Evolutionary conservation across 2,113 vertebrate genomes (phyloP), one percentile per base, ranked within the genome.

Genomic region (Chaetops frenatus): DNA sequence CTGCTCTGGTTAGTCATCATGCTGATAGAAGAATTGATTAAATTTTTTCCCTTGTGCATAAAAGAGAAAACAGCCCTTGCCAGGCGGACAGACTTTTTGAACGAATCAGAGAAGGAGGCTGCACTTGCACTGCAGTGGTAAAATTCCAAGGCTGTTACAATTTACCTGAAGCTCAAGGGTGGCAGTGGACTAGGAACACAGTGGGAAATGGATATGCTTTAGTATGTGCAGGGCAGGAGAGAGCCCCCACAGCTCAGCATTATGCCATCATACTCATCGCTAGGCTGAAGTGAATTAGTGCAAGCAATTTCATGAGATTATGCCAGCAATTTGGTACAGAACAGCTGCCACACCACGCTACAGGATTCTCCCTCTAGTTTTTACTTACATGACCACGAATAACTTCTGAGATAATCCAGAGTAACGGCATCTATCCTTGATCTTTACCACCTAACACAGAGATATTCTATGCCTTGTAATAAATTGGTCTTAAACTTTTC

Each of bases 221-320:
- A 23, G 61, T 29, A 8, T 0, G 15, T 50, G 36, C 51, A 74
- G 64, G 71, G 88, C 62, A 85, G 76, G 28, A 64, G 72, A 83
- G 77, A 92, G 56, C 53, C 64, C 82, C 82, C 76, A 56, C 65
- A 86, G 88, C 85, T 96, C 87, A 90, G 92, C 90, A 66, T 86
- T 95, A 90, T 88, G 92, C 85, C 93, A 47, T 78, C 85, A 83
- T 64, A 48, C 51, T 86, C 93, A 67, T 88, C 0, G 0, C 44
- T 58, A 64, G 1, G 0, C 82, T 78, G 94, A 91, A 95, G 85
- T 86, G 94, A 95, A 95, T 95, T 95, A 94, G 79, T 91, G 74
- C 74, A 92, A 94, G 90, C 92, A 81, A 96, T 96, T 96, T 93
- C 88, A 90, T 56, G 82, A 96, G 92, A 97, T 96, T 94, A 96